Conservation (phyloP, 1,140 invertebrate genomes). For the Caenorhabditis remanei region DNA sequence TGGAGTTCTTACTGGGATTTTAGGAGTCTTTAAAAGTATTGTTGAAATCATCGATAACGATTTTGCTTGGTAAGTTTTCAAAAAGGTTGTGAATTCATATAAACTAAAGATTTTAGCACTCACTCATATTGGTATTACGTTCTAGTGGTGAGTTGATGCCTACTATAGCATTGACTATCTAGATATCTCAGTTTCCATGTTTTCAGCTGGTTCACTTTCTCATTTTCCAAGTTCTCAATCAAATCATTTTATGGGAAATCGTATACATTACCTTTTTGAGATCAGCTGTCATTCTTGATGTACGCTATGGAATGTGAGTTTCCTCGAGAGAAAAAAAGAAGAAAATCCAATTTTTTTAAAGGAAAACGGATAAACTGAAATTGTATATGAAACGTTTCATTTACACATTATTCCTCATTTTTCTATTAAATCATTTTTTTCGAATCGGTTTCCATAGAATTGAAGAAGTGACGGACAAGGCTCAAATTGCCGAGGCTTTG, state of each 20-base stretch:
- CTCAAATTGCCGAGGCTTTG: not conserved
- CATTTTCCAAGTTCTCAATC: slow-evolving; percentile 15
- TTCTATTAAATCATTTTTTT: not conserved
- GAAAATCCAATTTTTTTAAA: not conserved
- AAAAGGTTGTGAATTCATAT: not conserved
- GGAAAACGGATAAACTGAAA: not conserved
- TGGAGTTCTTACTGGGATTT: slow-evolving; percentile 16
- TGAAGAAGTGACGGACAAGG: not conserved
- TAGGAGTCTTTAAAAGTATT: not conserved
- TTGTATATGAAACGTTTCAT: not conserved
- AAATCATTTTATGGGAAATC: slow-evolving; percentile 34
- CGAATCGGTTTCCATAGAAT: slow-evolving; percentile 9
- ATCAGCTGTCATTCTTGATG: not conserved
- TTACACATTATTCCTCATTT: not conserved
- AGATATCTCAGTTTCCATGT: not conserved
- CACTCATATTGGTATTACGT: slow-evolving; percentile 17
- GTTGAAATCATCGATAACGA: not conserved
- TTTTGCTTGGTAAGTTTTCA: not conserved
- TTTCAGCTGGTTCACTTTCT: slow-evolving; percentile 16
- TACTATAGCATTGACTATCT: too few species aligned
- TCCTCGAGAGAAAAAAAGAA: not conserved
- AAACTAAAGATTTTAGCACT: not conserved
- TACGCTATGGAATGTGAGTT: not conserved
- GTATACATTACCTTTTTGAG: slow-evolving; percentile 21
- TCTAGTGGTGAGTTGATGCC: not conserved